Base-by-base conservation (phyloP, 2,113 vertebrate species). In the Dolichotis patagonum region DNA sequence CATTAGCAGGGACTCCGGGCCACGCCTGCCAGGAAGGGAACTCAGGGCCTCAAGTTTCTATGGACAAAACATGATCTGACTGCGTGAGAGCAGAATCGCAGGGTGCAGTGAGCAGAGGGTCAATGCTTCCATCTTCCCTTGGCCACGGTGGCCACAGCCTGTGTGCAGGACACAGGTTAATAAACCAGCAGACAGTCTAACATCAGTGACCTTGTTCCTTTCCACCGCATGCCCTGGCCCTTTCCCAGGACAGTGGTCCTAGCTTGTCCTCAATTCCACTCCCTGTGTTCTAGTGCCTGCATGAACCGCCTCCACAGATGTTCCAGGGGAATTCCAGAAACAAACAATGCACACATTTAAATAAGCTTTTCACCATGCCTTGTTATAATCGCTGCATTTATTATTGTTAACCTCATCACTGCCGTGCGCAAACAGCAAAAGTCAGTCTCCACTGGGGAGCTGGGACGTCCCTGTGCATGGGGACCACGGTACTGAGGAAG, bases 131-230 rank as follows among this genome's bases (percentile, higher is more conserved):
- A 1, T 30, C 24, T 46, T 75, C 69, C 6, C n/a, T n/a, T 46
- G 46, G 41, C 12, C n/a, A 43, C 5, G 5, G 5, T 62, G 35
- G 17, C 26, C 56, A 84, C 1, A 6, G 30, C 73, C 43, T 49
- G 32, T 5, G 32, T 7, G 7, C 32, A 78, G 58, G 7, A 30
- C 22, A 49, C 38, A 38, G 5, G 12, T 58, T 11, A 43, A 12
- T 9, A 10, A 14, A 30, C 20, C 24, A 26, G 8, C 11, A 13
- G 54, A 4, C 0, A 41, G 26, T 0, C 35, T 24, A 26, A 26
- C n/a, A 5, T 17, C 6, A 20, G 24, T 10, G 16, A 5, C 28
- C 5, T 3, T 14, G n/a, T n/a, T 30, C 80, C 73, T 38, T 38
- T 16, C 22, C 1, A 0, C 82, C 82, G 43, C 4, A 5, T 63